Evolutionary conservation across 2,797 vertebrate genomes (phyloP), one percentile per base, ranked within the genome.

Genomic region (Forpus xanthops): DNA sequence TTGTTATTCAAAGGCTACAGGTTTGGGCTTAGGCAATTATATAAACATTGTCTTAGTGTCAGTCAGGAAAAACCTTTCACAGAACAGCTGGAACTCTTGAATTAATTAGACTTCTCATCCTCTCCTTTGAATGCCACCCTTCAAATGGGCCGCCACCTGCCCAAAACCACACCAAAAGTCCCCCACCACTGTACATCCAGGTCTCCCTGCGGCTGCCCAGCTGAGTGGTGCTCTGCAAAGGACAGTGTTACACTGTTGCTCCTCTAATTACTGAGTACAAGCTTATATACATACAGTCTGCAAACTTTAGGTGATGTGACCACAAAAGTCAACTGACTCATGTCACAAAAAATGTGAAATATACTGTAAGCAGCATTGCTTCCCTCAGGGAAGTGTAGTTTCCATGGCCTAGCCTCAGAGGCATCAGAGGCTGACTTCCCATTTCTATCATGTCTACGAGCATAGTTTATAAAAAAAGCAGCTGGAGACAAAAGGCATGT

Each of bases 11-110:
- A 71, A 94, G 65, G 76, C 76, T 95, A 71, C 24, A n/a, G 81
- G 64, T 94, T 97, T 94, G 92, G 85, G 84, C 90, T 97, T 94
- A 91, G 82, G 86, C 87, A 96, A 94, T 93, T 96, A 94, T 89
- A 78, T 75, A 95, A 94, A 93, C 58, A 81, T 12, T 39, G 23
- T 92, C 74, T 91, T 81, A 52, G 85, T 95, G 86, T 91, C 87
- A 94, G 71, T 87, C 96, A 93, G 61, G 67, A 79, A 66, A 90
- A 96, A 89, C 58, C 75, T 91, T 82, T 93, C 77, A 44, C 31
- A n/a, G 93, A 94, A 89, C 91, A 95, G 55, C 78, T 96, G 86
- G 27, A 80, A 93, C 35, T 19, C 35, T 71, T 85, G 65, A 95
- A 92, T 83, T 94, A 89, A 83, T 94, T 76, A 86, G 75, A 62